These are phyloP conservation scores for Thecophora atra DNA, from an alignment of 2,888 invertebrate genomes.

Conservation along the genomic window DNA sequence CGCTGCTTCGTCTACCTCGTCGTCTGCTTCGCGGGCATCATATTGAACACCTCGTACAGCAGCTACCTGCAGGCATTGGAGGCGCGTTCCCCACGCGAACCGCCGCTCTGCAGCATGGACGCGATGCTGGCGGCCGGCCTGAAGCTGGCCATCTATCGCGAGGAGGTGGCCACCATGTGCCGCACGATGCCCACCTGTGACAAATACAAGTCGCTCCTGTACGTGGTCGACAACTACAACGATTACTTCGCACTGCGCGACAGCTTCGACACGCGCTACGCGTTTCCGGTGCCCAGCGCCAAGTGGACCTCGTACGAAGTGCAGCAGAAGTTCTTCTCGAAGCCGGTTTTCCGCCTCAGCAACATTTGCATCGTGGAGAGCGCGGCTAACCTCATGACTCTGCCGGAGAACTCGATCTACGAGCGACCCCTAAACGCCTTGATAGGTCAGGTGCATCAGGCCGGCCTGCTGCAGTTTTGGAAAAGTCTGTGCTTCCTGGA, in stretches of 20 bases:
- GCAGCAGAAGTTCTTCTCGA: conserved; percentile 44
- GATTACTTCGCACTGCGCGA: conserved; percentile 40
- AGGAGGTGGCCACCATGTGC: conserved; percentile 13
- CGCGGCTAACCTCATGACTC: conserved; percentile 38
- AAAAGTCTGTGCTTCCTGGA: conserved; percentile 41
- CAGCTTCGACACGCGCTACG: conserved; percentile 41
- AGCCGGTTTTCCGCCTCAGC: conserved; percentile 42
- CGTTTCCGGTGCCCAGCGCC: conserved; percentile 42
- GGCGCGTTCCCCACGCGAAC: conserved; percentile 41
- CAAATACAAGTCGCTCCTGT: conserved; percentile 14
- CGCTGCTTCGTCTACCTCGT: conserved; percentile 43
- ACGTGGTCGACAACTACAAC: conserved; percentile 31
- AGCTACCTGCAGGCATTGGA: conserved; percentile 46
- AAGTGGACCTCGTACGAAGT: conserved; percentile 42
- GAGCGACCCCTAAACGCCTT: conserved; percentile 38
- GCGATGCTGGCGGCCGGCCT: conserved; percentile 36
- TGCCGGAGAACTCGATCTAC: conserved; percentile 43
- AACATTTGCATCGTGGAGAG: conserved; percentile 41
- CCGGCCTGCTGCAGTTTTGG: conserved; percentile 44
- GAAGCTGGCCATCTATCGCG: conserved; percentile 33
- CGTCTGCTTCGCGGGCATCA: conserved; percentile 44
- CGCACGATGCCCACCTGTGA: neutral
- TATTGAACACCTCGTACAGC: conserved; percentile 45
- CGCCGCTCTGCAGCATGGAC: conserved; percentile 36
- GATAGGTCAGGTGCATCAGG: conserved; percentile 38